phyloP scores from a whole-genome alignment of 2,888 invertebrate genomes.

The Campoplex nolae region DNA sequence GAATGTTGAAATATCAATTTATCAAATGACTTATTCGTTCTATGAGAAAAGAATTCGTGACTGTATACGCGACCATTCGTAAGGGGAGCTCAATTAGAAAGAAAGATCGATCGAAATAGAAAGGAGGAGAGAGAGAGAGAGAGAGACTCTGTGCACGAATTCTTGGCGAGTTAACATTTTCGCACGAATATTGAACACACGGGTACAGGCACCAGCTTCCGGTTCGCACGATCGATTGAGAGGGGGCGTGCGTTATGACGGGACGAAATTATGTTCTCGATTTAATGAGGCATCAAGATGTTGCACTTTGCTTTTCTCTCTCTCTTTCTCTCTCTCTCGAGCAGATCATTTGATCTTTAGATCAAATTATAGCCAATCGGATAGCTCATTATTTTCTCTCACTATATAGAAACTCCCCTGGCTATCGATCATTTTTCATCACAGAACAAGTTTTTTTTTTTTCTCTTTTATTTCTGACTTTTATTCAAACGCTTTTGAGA shows the following conservation, averaged over 20 bases:
- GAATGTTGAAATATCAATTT: background rate
- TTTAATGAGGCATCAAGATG: slow-evolving; percentile 2
- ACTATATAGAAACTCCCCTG: background rate
- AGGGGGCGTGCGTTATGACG: slow-evolving; percentile 22
- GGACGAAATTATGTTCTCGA: slow-evolving; percentile 15
- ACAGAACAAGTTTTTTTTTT: background rate
- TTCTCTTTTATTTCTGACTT: no score
- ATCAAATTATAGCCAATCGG: background rate
- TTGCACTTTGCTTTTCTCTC: background rate
- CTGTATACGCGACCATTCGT: background rate
- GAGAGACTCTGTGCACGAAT: background rate
- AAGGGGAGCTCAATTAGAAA: background rate
- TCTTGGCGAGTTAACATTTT: slow-evolving; percentile 45
- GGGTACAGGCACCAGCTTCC: slow-evolving; percentile 41
- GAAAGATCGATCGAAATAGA: background rate
- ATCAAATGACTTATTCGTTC: background rate
- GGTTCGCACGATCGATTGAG: slow-evolving; percentile 57
- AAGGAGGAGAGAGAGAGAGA: background rate
- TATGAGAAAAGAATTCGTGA: background rate
- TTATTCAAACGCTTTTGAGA: background rate
- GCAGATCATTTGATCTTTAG: background rate
- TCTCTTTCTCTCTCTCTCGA: background rate
- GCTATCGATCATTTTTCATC: background rate
- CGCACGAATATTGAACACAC: slow-evolving; percentile 48
- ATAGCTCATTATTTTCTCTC: background rate